A percentile compares a stretch with the other conserved stretches of the same genome.
Conservation (phyloP, 2,888 invertebrate genomes). For the Lordiphosa fenestrarum region DNA sequence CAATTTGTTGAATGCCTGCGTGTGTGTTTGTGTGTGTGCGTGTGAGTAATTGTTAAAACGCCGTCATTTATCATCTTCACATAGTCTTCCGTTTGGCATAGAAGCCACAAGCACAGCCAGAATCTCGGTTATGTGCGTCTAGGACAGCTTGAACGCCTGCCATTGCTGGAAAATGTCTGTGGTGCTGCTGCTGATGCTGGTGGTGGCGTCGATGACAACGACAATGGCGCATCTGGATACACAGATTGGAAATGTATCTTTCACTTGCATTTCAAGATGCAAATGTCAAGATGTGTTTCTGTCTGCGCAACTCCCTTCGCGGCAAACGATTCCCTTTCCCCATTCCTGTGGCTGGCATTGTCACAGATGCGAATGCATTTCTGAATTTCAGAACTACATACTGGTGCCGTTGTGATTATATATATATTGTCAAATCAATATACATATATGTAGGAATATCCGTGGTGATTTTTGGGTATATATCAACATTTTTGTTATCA, state of each 20-base stretch:
- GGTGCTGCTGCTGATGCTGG: slow-evolving; percentile 9
- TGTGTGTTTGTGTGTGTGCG: slow-evolving; percentile 58
- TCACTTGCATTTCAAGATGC: slow-evolving; percentile 78
- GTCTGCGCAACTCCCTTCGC: slow-evolving; percentile 11
- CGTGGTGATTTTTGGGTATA: too few species aligned
- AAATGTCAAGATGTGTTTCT: slow-evolving; percentile 69
- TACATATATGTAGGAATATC: too few species aligned
- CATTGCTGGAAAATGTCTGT: not conserved
- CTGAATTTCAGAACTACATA: too few species aligned
- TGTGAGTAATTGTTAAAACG: slow-evolving; percentile 70
- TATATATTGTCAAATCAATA: too few species aligned
- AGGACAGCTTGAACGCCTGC: slow-evolving; percentile 16
- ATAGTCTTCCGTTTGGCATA: not conserved
- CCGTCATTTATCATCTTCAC: slow-evolving; percentile 77
- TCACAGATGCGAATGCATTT: too few species aligned
- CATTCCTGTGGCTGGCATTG: not conserved
- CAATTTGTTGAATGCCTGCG: slow-evolving; percentile 70
- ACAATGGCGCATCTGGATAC: slow-evolving; percentile 56
- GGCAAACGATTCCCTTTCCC: not conserved
- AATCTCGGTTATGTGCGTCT: not conserved
- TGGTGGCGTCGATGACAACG: slow-evolving; percentile 47
- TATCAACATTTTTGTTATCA: too few species aligned
- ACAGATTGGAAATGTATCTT: slow-evolving; percentile 76
- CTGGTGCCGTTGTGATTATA: too few species aligned
- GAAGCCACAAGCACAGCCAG: not conserved